Evolutionary conservation across 1,140 invertebrate genomes (phyloP).

Genomic region (Panulirus ornatus): DNA sequence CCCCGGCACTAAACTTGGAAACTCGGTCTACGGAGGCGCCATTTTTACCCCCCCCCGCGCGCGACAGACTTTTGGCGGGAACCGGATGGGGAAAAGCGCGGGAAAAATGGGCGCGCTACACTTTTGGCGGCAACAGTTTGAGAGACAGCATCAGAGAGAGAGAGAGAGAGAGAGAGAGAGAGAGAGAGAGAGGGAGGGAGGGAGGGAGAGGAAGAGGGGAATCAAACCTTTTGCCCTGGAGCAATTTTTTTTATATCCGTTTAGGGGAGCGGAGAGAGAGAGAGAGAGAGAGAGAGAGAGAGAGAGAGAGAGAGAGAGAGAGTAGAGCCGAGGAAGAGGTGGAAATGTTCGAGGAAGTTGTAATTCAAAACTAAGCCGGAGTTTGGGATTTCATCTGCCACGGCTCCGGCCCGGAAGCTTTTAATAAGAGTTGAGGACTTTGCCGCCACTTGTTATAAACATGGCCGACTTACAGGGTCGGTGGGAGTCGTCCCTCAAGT

Average conservation of each 20-base stretch:
- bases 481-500: neutral
- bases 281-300: neutral
- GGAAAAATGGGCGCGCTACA: conserved; percentile 49
- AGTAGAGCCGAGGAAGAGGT: conserved; percentile 16
- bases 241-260: conserved; percentile 15
- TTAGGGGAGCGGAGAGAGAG: neutral
- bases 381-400: conserved; percentile 42
- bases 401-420: conserved; percentile 38
- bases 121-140: conserved; percentile 66
- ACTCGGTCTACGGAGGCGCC: conserved; percentile 54
- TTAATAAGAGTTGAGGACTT: conserved; percentile 54
- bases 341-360: conserved; percentile 51
- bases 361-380: conserved; percentile 47
- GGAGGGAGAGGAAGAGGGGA: conserved; percentile 14
- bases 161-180: conserved; percentile 33
- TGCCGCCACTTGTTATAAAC: conserved; percentile 43
- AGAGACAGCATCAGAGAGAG: conserved; percentile 6
- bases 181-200: conserved; percentile 15
- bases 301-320: conserved; percentile 17
- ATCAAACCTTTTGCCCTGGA: conserved; percentile 28
- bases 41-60: conserved; percentile 50
- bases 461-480: conserved; percentile 2
- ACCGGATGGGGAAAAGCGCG: conserved; percentile 51
- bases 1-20: conserved; percentile 48
- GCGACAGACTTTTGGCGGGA: conserved; percentile 60